These are phyloP conservation scores for Elachura formosa DNA, from an alignment of 2,113 vertebrate species.

Conservation along the genomic window DNA sequence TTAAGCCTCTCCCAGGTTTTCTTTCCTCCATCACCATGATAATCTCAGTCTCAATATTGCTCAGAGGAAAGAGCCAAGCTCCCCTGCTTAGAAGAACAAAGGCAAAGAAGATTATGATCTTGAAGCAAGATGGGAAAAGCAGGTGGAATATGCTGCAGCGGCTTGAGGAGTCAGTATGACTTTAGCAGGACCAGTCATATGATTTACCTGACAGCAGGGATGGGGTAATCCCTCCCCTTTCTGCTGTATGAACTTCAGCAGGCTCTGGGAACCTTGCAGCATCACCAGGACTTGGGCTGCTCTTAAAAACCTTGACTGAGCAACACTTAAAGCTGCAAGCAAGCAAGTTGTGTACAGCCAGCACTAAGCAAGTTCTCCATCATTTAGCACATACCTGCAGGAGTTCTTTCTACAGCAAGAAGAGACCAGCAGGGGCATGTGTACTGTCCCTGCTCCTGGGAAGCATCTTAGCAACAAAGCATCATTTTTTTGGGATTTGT, in stretches of 20 bases:
- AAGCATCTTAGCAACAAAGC: background rate
- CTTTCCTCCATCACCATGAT: background rate
- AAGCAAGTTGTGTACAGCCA: background rate
- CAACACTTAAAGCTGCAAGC: background rate
- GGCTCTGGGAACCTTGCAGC: background rate
- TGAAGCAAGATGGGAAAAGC: background rate
- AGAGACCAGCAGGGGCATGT: background rate
- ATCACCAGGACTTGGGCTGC: background rate
- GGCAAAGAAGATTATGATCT: background rate
- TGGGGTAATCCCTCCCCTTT: background rate
- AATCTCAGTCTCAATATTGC: background rate
- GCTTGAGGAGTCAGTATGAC: background rate
- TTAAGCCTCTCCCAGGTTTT: background rate
- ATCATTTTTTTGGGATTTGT: background rate
- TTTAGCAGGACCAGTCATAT: background rate
- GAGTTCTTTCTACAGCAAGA: background rate
- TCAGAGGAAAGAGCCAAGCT: background rate
- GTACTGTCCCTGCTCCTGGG: background rate
- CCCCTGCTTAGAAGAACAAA: background rate
- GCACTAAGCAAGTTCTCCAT: background rate
- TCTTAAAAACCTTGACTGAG: background rate
- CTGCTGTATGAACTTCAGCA: background rate
- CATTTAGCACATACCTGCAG: background rate
- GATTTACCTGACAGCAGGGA: background rate
- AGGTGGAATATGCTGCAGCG: background rate